Evolutionary conservation across 2,113 vertebrate species (phyloP).

Genomic region (Potamarius usumacintae): DNA sequence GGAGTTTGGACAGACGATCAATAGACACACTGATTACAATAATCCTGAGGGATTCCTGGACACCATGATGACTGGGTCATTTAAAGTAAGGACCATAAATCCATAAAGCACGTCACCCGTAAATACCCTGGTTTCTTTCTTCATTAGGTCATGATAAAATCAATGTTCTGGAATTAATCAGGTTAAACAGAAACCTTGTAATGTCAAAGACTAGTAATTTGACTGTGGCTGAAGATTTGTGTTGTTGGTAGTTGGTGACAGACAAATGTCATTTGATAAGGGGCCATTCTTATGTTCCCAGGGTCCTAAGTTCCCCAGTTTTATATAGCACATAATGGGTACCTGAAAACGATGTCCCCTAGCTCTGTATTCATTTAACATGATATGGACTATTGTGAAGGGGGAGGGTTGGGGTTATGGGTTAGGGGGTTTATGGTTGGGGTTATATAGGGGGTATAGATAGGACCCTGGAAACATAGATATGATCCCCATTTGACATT

Average conservation of each 20-base stretch:
- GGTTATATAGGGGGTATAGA: too few relatives aligned
- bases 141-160: neutral
- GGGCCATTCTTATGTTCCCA: too few relatives aligned
- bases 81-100: neutral
- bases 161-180: neutral
- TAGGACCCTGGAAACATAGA: too few relatives aligned
- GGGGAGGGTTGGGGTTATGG: too few relatives aligned
- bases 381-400: too few relatives aligned
- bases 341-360: too few relatives aligned
- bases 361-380: too few relatives aligned
- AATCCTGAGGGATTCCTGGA: conserved; percentile 5
- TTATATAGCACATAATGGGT: too few relatives aligned
- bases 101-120: neutral
- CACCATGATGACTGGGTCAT: neutral
- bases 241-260: neutral
- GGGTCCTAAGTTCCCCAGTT: too few relatives aligned
- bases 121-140: neutral
- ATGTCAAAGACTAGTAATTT: neutral
- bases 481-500: too few relatives aligned
- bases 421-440: too few relatives aligned
- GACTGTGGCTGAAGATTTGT: neutral
- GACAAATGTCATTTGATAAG: neutral
- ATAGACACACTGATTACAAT: conserved; percentile 36
- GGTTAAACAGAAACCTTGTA: neutral
- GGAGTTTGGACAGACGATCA: conserved; percentile 21